Percentiles rank a stretch among this genome's conserved stretches.
These are phyloP conservation scores for Acanthosoma haemorrhoidale DNA, from an alignment of 2,888 invertebrate species.

Conservation along the genomic window DNA sequence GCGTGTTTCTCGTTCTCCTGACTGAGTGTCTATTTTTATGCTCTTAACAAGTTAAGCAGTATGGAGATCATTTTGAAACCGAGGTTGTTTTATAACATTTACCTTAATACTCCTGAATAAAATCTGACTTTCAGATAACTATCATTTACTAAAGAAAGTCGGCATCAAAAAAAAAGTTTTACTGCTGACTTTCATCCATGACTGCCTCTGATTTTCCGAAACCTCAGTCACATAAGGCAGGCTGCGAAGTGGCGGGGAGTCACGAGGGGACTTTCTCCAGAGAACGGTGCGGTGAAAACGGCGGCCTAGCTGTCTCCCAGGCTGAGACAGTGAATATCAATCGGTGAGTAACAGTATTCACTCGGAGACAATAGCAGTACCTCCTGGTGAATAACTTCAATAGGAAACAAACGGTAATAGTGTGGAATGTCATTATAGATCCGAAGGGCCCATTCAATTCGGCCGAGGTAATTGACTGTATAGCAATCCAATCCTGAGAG, in stretches of 20 bases:
- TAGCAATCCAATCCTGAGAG: too few relatives aligned
- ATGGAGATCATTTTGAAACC: too few relatives aligned
- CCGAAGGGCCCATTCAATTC: too few relatives aligned
- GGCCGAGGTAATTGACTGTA: too few relatives aligned
- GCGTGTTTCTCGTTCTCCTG: too few relatives aligned
- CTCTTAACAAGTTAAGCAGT: too few relatives aligned
- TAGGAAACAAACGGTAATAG: constrained; percentile 7
- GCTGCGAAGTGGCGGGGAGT: background rate
- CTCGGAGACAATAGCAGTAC: background rate
- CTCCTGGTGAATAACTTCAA: background rate
- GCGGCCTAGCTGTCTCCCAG: background rate
- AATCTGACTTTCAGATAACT: too few relatives aligned
- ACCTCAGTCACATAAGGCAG: background rate
- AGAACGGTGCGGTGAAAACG: background rate
- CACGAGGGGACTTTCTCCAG: background rate
- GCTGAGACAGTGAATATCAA: background rate
- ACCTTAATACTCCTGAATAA: too few relatives aligned
- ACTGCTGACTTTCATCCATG: background rate
- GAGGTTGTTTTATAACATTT: too few relatives aligned
- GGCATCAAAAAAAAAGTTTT: too few relatives aligned
- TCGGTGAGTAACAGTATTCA: background rate
- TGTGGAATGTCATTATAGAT: background rate
- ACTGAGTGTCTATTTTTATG: too few relatives aligned
- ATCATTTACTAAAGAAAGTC: too few relatives aligned
- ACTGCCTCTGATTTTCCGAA: constrained; percentile 1